Percentiles rank a stretch among this genome's conserved stretches.
Conservation (phyloP, 2,888 invertebrate genomes). For the Dilophus febrilis region DNA sequence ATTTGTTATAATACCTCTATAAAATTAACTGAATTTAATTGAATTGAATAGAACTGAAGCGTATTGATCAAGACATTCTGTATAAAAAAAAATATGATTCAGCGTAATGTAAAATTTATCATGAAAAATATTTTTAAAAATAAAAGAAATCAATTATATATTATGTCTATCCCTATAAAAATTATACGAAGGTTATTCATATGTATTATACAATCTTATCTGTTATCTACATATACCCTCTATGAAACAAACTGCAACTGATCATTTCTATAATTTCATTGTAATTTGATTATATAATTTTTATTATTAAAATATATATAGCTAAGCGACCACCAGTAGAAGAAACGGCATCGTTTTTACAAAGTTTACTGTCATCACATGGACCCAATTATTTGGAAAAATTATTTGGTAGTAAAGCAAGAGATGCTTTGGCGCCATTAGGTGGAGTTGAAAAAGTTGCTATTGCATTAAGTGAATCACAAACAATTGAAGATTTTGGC, state of each 20-base stretch:
- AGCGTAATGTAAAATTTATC: too few relatives aligned
- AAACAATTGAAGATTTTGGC: constrained; percentile 81
- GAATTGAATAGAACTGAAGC: too few relatives aligned
- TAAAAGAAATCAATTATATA: too few relatives aligned
- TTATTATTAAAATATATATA: too few relatives aligned
- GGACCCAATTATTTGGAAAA: constrained; percentile 95
- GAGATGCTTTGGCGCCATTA: constrained; percentile 76
- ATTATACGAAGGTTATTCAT: too few relatives aligned
- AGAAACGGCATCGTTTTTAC: constrained; percentile 88
- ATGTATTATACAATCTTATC: neutral
- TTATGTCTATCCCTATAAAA: too few relatives aligned
- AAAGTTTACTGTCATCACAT: constrained; percentile 83
- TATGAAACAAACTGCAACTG: too few relatives aligned
- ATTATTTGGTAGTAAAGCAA: constrained; percentile 85
- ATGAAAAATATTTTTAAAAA: too few relatives aligned
- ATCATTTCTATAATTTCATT: neutral
- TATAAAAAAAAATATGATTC: too few relatives aligned
- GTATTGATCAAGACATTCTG: too few relatives aligned
- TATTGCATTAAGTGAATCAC: constrained; percentile 82
- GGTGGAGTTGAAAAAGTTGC: constrained; percentile 93
- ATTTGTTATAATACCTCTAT: too few relatives aligned
- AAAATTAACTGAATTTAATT: too few relatives aligned
- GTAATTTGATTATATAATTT: constrained; percentile 13
- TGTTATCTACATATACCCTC: neutral
- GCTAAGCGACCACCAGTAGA: constrained; percentile 94